Percentiles rank a stretch among this genome's conserved stretches.
phyloP scores from a whole-genome alignment of 2,797 vertebrate genomes.

The Sylvia borin region DNA sequence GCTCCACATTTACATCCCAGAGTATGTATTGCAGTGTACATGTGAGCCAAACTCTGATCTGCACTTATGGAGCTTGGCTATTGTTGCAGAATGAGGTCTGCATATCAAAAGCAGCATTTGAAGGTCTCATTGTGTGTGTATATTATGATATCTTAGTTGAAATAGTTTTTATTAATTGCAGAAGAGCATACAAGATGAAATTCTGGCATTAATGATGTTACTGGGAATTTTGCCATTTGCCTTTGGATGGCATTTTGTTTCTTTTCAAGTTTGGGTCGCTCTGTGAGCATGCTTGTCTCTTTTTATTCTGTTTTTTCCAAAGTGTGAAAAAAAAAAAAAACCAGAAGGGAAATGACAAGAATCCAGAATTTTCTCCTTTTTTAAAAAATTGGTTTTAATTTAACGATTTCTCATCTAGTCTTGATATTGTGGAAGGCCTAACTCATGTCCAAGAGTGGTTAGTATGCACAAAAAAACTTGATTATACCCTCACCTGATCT shows the following conservation, averaged over 20 bases:
- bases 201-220: constrained; percentile 1
- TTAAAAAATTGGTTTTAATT: neutral
- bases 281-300: neutral
- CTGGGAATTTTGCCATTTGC: constrained; percentile 52
- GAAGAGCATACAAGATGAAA: neutral
- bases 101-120: neutral
- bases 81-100: neutral
- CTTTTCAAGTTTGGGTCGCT: constrained; percentile 8
- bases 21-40: rapidly evolving
- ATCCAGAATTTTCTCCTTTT: neutral
- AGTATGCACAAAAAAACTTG: neutral
- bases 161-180: neutral
- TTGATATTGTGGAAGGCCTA: neutral
- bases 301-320: constrained; percentile 35
- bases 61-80: rapidly evolving
- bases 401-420: neutral
- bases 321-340: neutral
- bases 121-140: neutral
- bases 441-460: neutral
- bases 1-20: neutral
- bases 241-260: constrained; percentile 48
- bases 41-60: neutral
- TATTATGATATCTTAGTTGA: neutral
- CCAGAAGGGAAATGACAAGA: neutral
- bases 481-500: neutral